A percentile compares a stretch with the other conserved stretches of the same genome.
Conservation (phyloP, 2,888 invertebrate species). For the Halictus ligatus region DNA sequence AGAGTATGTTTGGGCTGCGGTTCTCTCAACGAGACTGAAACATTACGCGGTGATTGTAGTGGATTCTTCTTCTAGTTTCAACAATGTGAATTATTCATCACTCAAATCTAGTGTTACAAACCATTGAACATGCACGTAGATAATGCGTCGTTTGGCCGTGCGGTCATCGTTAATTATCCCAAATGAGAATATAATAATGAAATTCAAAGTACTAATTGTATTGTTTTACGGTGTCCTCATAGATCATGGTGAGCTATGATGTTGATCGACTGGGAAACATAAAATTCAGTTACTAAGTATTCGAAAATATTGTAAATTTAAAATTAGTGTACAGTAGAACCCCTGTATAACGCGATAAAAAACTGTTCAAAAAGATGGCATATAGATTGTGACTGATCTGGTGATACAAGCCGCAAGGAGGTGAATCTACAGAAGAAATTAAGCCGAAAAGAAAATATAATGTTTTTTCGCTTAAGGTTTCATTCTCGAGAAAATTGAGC, state of each 20-base stretch:
- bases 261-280: background rate
- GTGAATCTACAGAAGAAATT: no score
- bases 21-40: slow-evolving; percentile 48
- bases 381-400: no score
- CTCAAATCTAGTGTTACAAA: slow-evolving; percentile 4
- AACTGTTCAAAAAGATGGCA: no score
- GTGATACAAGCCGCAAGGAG: no score
- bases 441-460: no score
- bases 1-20: slow-evolving; percentile 67
- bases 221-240: background rate
- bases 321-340: no score
- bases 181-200: background rate
- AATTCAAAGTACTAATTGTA: background rate
- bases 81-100: slow-evolving; percentile 10
- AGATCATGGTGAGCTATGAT: background rate
- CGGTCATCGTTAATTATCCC: background rate
- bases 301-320: no score
- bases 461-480: no score
- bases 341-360: no score
- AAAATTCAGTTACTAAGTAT: no score
- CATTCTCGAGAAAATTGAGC: no score
- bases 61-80: slow-evolving; percentile 27
- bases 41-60: slow-evolving; percentile 37
- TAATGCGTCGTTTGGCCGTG: background rate
- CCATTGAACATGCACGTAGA: slow-evolving; percentile 5